phyloP scores from a whole-genome alignment of 2,888 invertebrate genomes.

The Coremacera marginata region DNA sequence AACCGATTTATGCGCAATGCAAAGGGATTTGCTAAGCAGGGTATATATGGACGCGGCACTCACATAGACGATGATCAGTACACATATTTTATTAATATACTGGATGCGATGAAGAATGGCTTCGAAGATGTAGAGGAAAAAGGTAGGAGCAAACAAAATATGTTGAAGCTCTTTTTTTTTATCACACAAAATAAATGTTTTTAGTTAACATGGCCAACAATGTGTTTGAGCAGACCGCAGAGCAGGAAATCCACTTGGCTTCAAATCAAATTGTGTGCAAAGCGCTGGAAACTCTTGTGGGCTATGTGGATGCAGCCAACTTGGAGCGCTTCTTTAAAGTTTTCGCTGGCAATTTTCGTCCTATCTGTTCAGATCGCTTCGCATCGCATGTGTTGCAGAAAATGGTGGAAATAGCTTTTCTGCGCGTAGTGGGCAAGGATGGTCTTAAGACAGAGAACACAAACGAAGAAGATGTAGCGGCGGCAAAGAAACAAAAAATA shows the following conservation, averaged over 20 bases:
- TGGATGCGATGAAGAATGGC: slow-evolving; percentile 78
- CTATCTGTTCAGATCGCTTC: slow-evolving; percentile 80
- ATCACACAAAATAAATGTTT: background rate
- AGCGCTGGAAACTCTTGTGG: slow-evolving; percentile 81
- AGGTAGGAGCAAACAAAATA: slow-evolving; percentile 66
- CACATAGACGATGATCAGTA: slow-evolving; percentile 81
- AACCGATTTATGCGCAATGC: slow-evolving; percentile 74
- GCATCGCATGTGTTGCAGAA: slow-evolving; percentile 85
- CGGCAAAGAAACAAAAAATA: slow-evolving; percentile 59
- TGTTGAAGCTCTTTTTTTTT: background rate
- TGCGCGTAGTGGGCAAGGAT: slow-evolving; percentile 56
- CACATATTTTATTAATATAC: slow-evolving; percentile 81
- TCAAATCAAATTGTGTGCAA: slow-evolving; percentile 86
- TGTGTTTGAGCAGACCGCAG: slow-evolving; percentile 79
- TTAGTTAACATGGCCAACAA: slow-evolving; percentile 76
- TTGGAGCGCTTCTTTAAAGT: slow-evolving; percentile 75
- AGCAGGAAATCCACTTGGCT: slow-evolving; percentile 78
- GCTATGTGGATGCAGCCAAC: slow-evolving; percentile 75
- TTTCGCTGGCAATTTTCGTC: slow-evolving; percentile 77
- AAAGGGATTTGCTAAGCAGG: slow-evolving; percentile 81
- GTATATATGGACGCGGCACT: slow-evolving; percentile 79
- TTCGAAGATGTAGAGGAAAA: slow-evolving; percentile 80
- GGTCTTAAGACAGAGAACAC: slow-evolving; percentile 21
- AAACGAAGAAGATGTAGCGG: slow-evolving; percentile 45
- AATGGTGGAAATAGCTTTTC: slow-evolving; percentile 69